Evolutionary conservation across 2,113 vertebrate species (phyloP), one percentile per base, ranked within the genome.

Genomic region (Thryonomys swinderianus): DNA sequence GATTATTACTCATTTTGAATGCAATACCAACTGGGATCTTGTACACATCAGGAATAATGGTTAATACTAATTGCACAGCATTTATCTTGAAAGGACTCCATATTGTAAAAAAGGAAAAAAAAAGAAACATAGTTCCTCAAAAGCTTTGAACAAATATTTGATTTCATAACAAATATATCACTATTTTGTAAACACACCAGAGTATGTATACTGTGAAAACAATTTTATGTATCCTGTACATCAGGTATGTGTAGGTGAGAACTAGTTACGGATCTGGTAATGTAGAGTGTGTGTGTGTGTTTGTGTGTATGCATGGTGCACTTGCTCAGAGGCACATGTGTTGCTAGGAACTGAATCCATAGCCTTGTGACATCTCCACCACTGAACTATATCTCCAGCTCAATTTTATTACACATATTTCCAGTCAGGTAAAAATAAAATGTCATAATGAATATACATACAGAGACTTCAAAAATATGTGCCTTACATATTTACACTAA

Each of bases 391-490:
- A 80, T 64, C 57, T 42, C 42, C 67, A 78, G 12, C 4, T 66
- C 55, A 79, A 34, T 90, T 96, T 96, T 84, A 93, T 92, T 84
- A 57, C 62, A 80, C 76, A 81, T 27, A 88, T 66, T 95, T 93
- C 61, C 9, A 95, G 10, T 91, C n/a, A 88, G 59, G 69, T 48
- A 91, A 81, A 71, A 92, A 94, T 57, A 59, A 79, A 88, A 91
- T 48, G 34, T 45, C 76, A 93, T 34, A 93, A 95, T 88, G n/a
- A 95, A 85, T 20, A 21, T 71, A 91, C 57, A 66, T 85, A n/a
- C 27, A 92, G 80, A 91, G 85, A 89, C 6, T 51, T 71, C 51
- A 6, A 94, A 93, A 81, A 71, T 62, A 61, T 89, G 48, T 20
- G 73, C 2, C 13, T 83, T 94, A 88, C 20, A 76, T 66, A 86